These are phyloP conservation scores for Upupa epops DNA, from an alignment of 2,113 vertebrate genomes.

Conservation along the genomic window DNA sequence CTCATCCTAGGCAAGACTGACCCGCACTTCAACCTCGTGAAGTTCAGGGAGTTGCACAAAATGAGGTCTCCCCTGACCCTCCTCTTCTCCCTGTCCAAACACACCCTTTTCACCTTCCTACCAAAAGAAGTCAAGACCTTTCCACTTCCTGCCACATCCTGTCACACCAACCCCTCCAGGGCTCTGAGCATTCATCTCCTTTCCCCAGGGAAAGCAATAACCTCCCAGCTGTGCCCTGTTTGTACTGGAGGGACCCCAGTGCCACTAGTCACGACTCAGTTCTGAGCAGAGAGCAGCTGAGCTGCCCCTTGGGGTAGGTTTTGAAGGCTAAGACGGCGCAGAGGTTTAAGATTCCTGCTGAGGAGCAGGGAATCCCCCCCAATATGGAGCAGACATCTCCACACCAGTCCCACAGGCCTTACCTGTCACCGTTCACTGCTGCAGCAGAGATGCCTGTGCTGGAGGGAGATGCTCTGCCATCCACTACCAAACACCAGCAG, in stretches of 20 bases:
- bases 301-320: not conserved
- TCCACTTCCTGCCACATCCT: accelerated
- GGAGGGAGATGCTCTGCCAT: not conserved
- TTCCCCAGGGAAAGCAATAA: accelerated
- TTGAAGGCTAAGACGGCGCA: not conserved
- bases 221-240: accelerated
- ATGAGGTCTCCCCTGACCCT: not conserved
- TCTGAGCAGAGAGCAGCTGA: accelerated
- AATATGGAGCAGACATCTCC: accelerated
- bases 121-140: not conserved
- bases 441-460: accelerated
- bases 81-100: not conserved
- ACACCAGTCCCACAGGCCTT: too few species aligned
- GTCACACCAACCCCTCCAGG: not conserved
- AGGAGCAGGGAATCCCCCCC: not conserved
- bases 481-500: accelerated
- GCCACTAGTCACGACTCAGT: accelerated
- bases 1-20: not conserved
- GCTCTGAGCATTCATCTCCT: not conserved
- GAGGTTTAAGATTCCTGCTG: not conserved
- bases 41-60: not conserved
- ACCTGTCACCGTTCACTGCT: not conserved
- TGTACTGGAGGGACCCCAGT: not conserved
- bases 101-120: not conserved
- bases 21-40: not conserved